A percentile compares a stretch with the other conserved stretches of the same genome.
Evolutionary conservation across 2,888 invertebrate genomes (phyloP).

Genomic region (Hetaerina titia): DNA sequence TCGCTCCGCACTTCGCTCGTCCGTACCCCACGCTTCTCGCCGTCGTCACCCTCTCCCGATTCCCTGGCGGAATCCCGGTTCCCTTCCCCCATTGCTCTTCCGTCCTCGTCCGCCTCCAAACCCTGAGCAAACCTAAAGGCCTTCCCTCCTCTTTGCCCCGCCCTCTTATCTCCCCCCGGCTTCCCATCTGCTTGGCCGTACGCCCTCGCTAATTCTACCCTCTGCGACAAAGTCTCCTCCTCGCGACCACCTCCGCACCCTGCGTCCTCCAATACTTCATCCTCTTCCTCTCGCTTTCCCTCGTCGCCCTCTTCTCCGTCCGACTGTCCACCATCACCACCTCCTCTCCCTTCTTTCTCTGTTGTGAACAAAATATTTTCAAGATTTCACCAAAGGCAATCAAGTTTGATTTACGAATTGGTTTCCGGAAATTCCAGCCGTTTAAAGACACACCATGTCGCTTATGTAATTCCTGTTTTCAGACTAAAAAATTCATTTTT

Average conservation of each 20-base stretch:
- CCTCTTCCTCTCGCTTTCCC: not conserved
- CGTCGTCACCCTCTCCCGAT: not conserved
- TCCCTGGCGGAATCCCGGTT: not conserved
- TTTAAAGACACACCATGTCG: not conserved
- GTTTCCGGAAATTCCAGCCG: not conserved
- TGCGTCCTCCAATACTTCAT: not conserved
- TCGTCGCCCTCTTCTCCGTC: not conserved
- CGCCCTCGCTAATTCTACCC: not conserved
- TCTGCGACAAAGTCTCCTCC: not conserved
- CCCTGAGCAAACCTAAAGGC: not conserved
- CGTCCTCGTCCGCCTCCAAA: not conserved
- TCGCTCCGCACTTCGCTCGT: not conserved
- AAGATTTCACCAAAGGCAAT: not conserved
- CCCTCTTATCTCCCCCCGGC: not conserved
- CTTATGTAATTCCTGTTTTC: not conserved
- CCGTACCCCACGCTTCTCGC: not conserved
- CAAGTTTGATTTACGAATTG: not conserved
- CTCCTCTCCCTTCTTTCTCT: not conserved
- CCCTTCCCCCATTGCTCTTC: not conserved
- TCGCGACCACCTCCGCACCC: not conserved
- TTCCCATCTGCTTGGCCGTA: not conserved
- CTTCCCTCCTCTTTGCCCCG: not conserved
- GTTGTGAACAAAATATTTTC: not conserved
- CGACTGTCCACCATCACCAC: not conserved
- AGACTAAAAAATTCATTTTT: not conserved